Conservation (phyloP, 2,888 invertebrate genomes). For the Campaea margaritaria region DNA sequence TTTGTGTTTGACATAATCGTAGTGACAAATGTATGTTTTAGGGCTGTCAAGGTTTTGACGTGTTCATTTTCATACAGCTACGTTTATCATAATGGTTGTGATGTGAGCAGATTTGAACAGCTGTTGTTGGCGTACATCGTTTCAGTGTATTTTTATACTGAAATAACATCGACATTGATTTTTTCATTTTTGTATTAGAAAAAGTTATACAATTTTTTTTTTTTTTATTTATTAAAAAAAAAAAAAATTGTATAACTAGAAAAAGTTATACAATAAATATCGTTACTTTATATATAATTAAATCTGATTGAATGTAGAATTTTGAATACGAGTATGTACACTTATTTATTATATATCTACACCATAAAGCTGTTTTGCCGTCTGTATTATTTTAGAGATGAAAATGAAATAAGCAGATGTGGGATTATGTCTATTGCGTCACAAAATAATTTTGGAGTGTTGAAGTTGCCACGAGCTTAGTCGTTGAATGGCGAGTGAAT, state of each 20-base stretch:
- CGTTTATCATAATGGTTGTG: conserved; percentile 46
- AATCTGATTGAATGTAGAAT: no score
- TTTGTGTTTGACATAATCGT: conserved; percentile 85
- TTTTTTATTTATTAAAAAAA: no score
- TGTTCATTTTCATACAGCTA: conserved; percentile 60
- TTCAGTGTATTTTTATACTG: neutral
- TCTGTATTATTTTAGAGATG: conserved; percentile 29
- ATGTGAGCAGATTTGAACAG: conserved; percentile 47
- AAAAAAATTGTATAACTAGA: no score
- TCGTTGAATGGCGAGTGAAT: conserved; percentile 58
- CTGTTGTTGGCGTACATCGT: conserved; percentile 17
- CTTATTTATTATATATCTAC: no score
- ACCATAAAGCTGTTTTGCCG: no score
- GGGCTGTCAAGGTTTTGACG: conserved; percentile 73
- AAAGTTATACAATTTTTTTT: no score
- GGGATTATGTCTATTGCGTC: conserved; percentile 45
- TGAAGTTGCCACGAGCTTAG: conserved; percentile 58
- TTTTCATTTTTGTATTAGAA: neutral
- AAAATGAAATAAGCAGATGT: conserved; percentile 56
- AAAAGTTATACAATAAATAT: neutral
- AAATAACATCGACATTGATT: neutral
- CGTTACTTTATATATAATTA: neutral
- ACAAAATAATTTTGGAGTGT: conserved; percentile 60
- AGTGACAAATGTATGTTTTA: conserved; percentile 83
- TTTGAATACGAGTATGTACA: no score